Conservation (phyloP, 2,797 vertebrate species). For the Anguilla megastoma region DNA sequence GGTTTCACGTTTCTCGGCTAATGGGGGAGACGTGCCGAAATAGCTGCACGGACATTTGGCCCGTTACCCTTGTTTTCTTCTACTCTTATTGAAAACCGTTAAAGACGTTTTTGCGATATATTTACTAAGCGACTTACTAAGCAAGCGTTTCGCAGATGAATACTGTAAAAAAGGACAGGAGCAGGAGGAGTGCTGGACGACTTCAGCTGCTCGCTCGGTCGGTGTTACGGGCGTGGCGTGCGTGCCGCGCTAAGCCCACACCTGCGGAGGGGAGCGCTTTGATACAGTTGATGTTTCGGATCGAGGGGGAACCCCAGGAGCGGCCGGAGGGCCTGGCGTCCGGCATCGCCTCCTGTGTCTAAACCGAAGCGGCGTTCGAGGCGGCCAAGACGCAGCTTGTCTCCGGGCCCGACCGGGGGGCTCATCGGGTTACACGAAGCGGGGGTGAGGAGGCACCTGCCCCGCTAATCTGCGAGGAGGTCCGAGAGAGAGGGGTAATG, state of each 20-base stretch:
- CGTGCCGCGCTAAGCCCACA: constrained; percentile 48
- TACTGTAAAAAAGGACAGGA: constrained; percentile 36
- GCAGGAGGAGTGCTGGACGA: constrained; percentile 40
- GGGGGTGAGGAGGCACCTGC: constrained; percentile 61
- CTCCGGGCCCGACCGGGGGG: constrained; percentile 42
- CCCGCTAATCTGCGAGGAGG: constrained; percentile 43
- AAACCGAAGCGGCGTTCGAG: constrained; percentile 31
- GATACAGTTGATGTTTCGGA: constrained; percentile 57
- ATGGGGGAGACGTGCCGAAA: constrained; percentile 46
- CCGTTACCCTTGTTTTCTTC: neutral
- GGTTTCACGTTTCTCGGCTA: constrained; percentile 45
- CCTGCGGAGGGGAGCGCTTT: constrained; percentile 65
- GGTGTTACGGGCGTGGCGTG: constrained; percentile 55
- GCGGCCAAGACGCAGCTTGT: constrained; percentile 49
- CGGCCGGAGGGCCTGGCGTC: constrained; percentile 38
- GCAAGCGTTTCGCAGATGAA: constrained; percentile 49
- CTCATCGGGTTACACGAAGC: constrained; percentile 62
- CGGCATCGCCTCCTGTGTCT: constrained; percentile 30
- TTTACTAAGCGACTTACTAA: constrained; percentile 45
- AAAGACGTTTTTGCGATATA: constrained; percentile 39
- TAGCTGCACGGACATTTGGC: constrained; percentile 47
- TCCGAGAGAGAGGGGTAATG: constrained; percentile 61
- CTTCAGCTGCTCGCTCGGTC: constrained; percentile 48
- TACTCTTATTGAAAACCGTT: constrained; percentile 19
- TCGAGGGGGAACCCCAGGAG: constrained; percentile 43